Percentiles rank a stretch among this genome's conserved stretches.
phyloP scores from a whole-genome alignment of 2,113 vertebrate species.

The Oryzias javanicus region DNA sequence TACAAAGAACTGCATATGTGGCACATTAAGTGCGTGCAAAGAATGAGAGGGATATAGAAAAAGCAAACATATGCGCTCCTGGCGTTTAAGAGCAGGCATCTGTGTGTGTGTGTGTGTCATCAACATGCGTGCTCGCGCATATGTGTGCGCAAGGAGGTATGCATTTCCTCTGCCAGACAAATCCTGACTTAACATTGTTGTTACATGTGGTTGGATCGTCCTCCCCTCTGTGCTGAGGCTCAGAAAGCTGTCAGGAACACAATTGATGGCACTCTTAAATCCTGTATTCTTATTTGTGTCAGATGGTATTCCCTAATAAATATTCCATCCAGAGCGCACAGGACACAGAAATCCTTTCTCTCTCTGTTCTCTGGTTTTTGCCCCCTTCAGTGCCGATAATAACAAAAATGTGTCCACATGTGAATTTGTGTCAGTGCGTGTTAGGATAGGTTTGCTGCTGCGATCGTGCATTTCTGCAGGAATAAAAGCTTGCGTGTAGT shows the following conservation, averaged over 20 bases:
- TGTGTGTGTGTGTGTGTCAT: slow-evolving; percentile 30
- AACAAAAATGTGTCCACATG: slow-evolving; percentile 58
- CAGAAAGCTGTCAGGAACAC: slow-evolving; percentile 73
- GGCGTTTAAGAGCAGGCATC: slow-evolving; percentile 35
- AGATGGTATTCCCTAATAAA: slow-evolving; percentile 75
- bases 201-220: slow-evolving; percentile 74
- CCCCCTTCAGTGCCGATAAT: slow-evolving; percentile 61
- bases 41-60: slow-evolving; percentile 38
- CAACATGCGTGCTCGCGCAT: slow-evolving; percentile 39
- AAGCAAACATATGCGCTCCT: slow-evolving; percentile 55
- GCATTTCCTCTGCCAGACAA: slow-evolving; percentile 68
- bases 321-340: slow-evolving; percentile 68
- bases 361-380: slow-evolving; percentile 30
- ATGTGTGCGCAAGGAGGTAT: slow-evolving; percentile 61
- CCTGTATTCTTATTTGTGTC: slow-evolving; percentile 77
- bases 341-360: slow-evolving; percentile 56
- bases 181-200: slow-evolving; percentile 77
- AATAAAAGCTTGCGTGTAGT: slow-evolving; percentile 43
- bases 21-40: slow-evolving; percentile 48
- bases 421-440: slow-evolving; percentile 43
- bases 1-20: slow-evolving; percentile 31
- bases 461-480: slow-evolving; percentile 35
- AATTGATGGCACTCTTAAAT: slow-evolving; percentile 77
- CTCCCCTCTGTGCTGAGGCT: slow-evolving; percentile 66
- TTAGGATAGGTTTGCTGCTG: slow-evolving; percentile 29